Base-by-base conservation (phyloP, 2,113 vertebrate species). In the Clarias batrachus region DNA sequence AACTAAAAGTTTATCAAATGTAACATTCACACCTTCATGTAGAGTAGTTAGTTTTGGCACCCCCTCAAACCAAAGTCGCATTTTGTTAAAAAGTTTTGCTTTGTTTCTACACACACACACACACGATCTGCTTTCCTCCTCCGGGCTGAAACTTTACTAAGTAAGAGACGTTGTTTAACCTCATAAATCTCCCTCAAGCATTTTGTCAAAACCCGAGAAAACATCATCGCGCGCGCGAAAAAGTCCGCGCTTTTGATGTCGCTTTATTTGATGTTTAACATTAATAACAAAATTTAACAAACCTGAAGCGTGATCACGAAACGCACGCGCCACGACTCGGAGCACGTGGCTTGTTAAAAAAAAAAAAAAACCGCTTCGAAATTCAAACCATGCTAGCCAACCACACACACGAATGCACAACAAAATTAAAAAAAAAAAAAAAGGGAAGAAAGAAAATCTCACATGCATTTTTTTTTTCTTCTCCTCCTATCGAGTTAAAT, bases 281-380 rank as follows among this genome's bases (percentile, higher is more conserved):
- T 48, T 78, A 60, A 80, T 27, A 27, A 27, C 4, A 14, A 62
- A 13, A 17, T 12, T 33, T 4, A 76, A 65, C 81, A 54, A 66
- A 83, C 81, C 65, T 83, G 81, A 70, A 30, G 48, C 6, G 37
- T 30, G 37, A 82, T 21, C 79, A 23, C 5, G 27, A 33, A 81
- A 62, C 13, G 48, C 81, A 56, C 48, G 65, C 81, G 63, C 48
- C 25, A 27, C 25, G 41, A 19, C 81, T 17, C 81, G 63, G 81
- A 83, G 63, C 81, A 83, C 81, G 81, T 83, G 81, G 81, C 81
- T 54, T 13, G 63, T 11, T 77, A 2, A 23, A 71, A 37, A 37
- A 2, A 41, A 13, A 52, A 52, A 25, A n/a, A n/a, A n/a, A n/a
- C n/a, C n/a, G n/a, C n/a, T n/a, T n/a, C n/a, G n/a, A n/a, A n/a